Evolutionary conservation across 2,888 invertebrate species (phyloP).

Genomic region (Pristionchus arcanus): DNA sequence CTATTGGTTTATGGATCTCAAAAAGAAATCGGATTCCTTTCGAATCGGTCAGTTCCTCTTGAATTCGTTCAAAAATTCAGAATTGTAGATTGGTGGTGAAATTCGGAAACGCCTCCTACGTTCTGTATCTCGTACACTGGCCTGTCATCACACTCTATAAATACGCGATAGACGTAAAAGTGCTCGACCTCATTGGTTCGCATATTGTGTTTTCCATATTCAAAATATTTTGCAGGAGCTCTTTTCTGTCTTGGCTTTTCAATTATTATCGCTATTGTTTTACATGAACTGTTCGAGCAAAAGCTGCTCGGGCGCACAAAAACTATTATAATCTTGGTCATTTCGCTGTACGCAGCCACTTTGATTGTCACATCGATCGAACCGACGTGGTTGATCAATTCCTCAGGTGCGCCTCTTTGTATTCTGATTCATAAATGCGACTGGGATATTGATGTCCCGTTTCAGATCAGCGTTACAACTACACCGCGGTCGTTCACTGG

Average conservation of each 20-base stretch:
- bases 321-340: background rate
- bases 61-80: too few relatives aligned
- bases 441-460: background rate
- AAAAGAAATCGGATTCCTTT: background rate
- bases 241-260: background rate
- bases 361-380: background rate
- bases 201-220: background rate
- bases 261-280: background rate
- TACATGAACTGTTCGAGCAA: background rate
- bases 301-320: background rate
- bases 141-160: conserved; percentile 7
- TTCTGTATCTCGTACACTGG: conserved; percentile 19
- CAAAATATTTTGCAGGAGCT: background rate
- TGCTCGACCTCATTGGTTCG: background rate
- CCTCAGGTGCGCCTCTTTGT: background rate
- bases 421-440: too few relatives aligned
- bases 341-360: background rate
- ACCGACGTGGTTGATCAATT: background rate
- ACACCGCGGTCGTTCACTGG: background rate
- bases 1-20: background rate
- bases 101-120: conserved; percentile 33
- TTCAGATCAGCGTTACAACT: background rate
- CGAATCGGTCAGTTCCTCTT: background rate
- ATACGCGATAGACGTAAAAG: background rate
- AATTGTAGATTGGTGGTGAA: background rate